These are phyloP conservation scores for Megalopta genalis DNA, from an alignment of 1,140 invertebrate species.

Conservation along the genomic window DNA sequence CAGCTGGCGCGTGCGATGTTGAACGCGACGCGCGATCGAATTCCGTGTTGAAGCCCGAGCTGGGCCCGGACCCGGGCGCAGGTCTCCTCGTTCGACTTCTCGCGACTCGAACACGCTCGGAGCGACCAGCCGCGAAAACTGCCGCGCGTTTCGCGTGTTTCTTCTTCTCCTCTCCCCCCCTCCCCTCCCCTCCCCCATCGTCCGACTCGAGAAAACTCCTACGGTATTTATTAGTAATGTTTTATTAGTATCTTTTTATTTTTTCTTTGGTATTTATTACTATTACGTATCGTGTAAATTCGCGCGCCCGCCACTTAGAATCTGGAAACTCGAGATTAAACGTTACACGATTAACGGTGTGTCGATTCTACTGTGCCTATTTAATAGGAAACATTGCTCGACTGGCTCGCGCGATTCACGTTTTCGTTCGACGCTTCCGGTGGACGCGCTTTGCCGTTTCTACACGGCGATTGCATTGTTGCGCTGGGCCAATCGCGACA, in stretches of 20 bases:
- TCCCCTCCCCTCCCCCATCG: too few relatives aligned
- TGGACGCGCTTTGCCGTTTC: too few relatives aligned
- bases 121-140: not conserved
- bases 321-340: conserved; percentile 32
- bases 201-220: conserved; percentile 14
- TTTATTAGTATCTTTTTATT: not conserved
- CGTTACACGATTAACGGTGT: conserved; percentile 31
- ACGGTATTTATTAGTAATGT: conserved; percentile 4
- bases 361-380: conserved; percentile 21
- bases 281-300: conserved; percentile 8
- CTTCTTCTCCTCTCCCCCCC: too few relatives aligned
- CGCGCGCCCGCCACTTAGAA: conserved; percentile 3
- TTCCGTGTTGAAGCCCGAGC: not conserved
- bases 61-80: too few relatives aligned
- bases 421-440: not conserved
- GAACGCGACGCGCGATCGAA: not conserved
- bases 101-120: not conserved
- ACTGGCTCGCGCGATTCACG: not conserved
- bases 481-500: too few relatives aligned
- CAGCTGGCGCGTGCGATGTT: conserved; percentile 10
- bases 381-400: conserved; percentile 28
- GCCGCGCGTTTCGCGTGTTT: too few relatives aligned
- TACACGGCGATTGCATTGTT: too few relatives aligned
- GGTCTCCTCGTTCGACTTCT: too few relatives aligned
- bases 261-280: not conserved